A percentile compares a stretch with the other conserved stretches of the same genome.
Conservation (phyloP, 2,888 invertebrate species). For the Beris chalybata region DNA sequence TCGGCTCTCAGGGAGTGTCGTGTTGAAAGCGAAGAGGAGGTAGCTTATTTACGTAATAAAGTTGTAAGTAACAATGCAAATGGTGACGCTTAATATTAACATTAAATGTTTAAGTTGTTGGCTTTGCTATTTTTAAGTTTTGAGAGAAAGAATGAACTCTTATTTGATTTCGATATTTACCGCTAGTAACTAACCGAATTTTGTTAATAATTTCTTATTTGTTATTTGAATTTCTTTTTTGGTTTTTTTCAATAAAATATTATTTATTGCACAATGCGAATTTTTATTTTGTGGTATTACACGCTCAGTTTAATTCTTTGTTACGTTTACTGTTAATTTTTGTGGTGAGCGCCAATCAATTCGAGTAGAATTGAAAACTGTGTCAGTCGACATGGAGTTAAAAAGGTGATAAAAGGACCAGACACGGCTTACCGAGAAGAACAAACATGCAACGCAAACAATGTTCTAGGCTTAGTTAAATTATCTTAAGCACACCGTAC, state of each 20-base stretch:
- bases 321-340: conserved; percentile 36
- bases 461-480: too few species aligned
- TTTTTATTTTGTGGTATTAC: conserved; percentile 20
- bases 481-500: too few species aligned
- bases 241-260: background rate
- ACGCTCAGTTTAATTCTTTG: conserved; percentile 33
- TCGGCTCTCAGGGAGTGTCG: conserved; percentile 63
- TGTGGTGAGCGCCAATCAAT: background rate
- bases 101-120: background rate
- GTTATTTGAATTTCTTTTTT: background rate
- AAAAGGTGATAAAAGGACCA: too few species aligned
- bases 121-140: too few species aligned
- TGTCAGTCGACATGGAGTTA: too few species aligned
- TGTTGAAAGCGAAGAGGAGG: conserved; percentile 60
- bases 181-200: background rate
- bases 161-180: too few species aligned
- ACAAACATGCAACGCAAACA: too few species aligned
- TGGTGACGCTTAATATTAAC: conserved; percentile 12
- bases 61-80: conserved; percentile 59
- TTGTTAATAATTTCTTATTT: background rate
- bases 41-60: conserved; percentile 60
- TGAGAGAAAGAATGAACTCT: too few species aligned
- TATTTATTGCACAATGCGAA: conserved; percentile 9
- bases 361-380: too few species aligned
- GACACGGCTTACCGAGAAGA: too few species aligned